phyloP scores from a whole-genome alignment of 2,888 invertebrate species.

The Melinaea menophilus region DNA sequence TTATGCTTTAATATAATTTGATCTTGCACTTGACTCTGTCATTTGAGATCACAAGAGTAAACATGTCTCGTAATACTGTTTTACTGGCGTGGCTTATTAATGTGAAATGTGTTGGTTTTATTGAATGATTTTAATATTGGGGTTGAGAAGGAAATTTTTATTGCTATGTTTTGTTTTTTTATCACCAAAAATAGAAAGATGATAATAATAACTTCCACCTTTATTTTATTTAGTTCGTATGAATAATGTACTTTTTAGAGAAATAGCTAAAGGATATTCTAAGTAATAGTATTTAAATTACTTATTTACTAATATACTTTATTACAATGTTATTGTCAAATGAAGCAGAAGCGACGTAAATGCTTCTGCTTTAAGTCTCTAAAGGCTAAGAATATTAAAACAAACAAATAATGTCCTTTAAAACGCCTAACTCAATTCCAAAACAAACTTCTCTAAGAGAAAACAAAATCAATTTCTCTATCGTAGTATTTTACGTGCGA shows the following conservation, averaged over 20 bases:
- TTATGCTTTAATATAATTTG: not conserved
- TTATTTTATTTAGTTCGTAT: no score
- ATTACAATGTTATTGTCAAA: no score
- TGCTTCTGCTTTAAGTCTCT: not conserved
- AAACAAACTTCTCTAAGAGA: slow-evolving; percentile 1
- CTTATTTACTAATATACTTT: no score
- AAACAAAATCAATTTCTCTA: slow-evolving; percentile 5
- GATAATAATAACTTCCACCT: slow-evolving; percentile 5
- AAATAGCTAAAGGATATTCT: no score
- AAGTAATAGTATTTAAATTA: no score
- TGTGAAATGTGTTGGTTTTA: slow-evolving; percentile 30
- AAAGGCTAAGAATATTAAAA: not conserved
- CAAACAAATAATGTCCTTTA: not conserved
- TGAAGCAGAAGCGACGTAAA: no score
- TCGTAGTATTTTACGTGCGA: slow-evolving; percentile 4
- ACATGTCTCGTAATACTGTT: slow-evolving; percentile 22
- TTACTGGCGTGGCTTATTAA: slow-evolving; percentile 24
- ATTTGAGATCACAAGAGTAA: slow-evolving; percentile 11
- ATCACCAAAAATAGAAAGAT: slow-evolving; percentile 21
- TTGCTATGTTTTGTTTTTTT: slow-evolving; percentile 24
- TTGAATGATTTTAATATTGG: slow-evolving; percentile 29
- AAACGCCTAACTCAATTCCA: not conserved
- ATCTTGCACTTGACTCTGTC: not conserved
- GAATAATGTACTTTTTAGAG: no score
- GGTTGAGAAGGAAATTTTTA: slow-evolving; percentile 26